These are phyloP conservation scores for Clarias pachynema DNA, from an alignment of 2,797 vertebrate species.

Conservation along the genomic window DNA sequence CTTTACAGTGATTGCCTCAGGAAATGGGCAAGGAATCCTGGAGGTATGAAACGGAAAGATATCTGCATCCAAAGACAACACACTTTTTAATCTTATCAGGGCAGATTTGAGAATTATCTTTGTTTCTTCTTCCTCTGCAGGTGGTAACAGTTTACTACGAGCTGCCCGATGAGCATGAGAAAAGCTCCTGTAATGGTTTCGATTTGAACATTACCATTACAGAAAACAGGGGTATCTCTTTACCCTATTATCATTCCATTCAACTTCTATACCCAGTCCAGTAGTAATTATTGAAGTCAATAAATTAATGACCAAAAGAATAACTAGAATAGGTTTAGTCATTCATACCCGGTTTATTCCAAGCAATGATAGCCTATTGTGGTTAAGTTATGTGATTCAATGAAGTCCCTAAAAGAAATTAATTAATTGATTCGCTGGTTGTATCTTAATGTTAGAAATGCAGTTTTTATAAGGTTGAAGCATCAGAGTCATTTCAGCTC, in stretches of 20 bases:
- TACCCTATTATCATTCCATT: background rate
- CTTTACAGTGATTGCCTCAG: constrained; percentile 67
- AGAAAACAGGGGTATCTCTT: constrained; percentile 65
- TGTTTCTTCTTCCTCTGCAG: constrained; percentile 50
- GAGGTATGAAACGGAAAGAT: constrained; percentile 65
- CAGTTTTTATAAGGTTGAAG: background rate
- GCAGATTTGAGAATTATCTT: background rate
- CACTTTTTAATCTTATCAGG: background rate
- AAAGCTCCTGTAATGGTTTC: constrained; percentile 67
- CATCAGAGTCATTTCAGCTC: background rate
- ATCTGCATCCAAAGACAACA: background rate
- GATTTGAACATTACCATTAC: constrained; percentile 69
- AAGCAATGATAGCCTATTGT: background rate
- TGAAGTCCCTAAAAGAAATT: too few species aligned
- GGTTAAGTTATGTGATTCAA: background rate
- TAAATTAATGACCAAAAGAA: background rate
- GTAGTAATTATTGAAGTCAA: background rate
- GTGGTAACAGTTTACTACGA: constrained; percentile 78
- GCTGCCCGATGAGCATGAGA: constrained; percentile 70
- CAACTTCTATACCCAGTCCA: background rate
- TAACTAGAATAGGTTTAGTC: too few species aligned
- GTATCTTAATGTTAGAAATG: background rate
- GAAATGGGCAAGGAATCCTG: constrained; percentile 73
- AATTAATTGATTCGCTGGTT: too few species aligned
- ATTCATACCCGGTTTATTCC: too few species aligned